These are phyloP conservation scores for Ifrita kowaldi DNA, from an alignment of 2,113 vertebrate genomes.

Conservation along the genomic window DNA sequence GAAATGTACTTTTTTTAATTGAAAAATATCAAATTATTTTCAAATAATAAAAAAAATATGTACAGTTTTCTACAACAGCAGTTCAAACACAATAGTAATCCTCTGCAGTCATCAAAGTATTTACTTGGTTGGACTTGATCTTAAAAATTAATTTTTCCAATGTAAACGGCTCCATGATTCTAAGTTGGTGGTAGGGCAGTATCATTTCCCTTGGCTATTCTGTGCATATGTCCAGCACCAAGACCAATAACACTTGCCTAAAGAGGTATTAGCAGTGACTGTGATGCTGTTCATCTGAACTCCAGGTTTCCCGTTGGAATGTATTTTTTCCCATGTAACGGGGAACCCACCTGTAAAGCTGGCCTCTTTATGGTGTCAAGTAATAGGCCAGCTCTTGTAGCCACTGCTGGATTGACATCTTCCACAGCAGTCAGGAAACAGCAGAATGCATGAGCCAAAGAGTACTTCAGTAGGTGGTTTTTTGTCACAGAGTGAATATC, in stretches of 20 bases:
- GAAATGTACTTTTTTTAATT: background rate
- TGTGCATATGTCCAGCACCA: background rate
- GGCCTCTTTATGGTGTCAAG: conserved; percentile 95
- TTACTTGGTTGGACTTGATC: accelerated
- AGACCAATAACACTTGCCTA: background rate
- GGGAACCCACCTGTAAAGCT: conserved; percentile 87
- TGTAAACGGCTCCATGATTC: background rate
- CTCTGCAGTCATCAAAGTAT: background rate
- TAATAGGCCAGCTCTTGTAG: conserved; percentile 90
- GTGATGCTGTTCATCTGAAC: background rate
- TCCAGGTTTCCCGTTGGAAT: background rate
- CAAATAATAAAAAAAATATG: background rate
- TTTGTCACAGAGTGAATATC: conserved; percentile 97
- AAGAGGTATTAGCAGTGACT: background rate
- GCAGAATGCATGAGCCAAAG: conserved; percentile 95
- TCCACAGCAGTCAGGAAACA: conserved; percentile 95
- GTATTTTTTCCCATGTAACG: background rate
- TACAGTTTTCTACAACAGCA: background rate
- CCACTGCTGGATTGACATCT: conserved; percentile 97
- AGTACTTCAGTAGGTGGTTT: conserved; percentile 95
- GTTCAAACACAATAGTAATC: background rate
- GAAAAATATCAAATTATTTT: background rate
- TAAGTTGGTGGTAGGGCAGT: background rate
- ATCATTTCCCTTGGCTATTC: background rate
- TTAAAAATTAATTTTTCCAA: background rate